phyloP scores from a whole-genome alignment of 2,113 vertebrate genomes.

The Ovis canadensis region DNA sequence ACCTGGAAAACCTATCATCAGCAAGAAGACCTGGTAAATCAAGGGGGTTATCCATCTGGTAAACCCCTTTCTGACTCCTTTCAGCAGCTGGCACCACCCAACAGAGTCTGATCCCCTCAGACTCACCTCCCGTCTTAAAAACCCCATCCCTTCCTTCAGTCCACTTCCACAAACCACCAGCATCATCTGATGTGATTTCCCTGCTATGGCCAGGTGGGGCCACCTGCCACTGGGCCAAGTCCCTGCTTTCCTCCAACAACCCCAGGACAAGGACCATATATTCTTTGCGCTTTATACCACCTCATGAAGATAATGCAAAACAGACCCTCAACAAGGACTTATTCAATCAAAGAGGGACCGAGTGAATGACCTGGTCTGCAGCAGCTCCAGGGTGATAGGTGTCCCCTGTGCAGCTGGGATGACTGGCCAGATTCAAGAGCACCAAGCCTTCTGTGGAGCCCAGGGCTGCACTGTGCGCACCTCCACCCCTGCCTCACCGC shows the following conservation, averaged over 20 bases:
- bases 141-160: background rate
- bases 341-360: background rate
- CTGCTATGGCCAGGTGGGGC: too few relatives aligned
- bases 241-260: background rate
- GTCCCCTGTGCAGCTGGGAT: background rate
- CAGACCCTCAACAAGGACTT: background rate
- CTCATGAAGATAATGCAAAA: background rate
- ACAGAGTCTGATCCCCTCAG: background rate
- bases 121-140: background rate
- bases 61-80: background rate
- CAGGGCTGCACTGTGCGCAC: too few relatives aligned
- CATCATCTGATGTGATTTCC: background rate
- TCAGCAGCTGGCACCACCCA: background rate
- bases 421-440: background rate
- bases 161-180: background rate
- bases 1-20: background rate
- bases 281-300: background rate
- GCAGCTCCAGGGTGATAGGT: background rate
- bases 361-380: background rate
- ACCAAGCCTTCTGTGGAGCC: accelerated
- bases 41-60: background rate
- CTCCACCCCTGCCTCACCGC: accelerated
- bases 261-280: background rate
- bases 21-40: background rate
- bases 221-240: accelerated